These are phyloP conservation scores for Onychorhynchus coronatus DNA, from an alignment of 2,113 vertebrate genomes.

Conservation along the genomic window DNA sequence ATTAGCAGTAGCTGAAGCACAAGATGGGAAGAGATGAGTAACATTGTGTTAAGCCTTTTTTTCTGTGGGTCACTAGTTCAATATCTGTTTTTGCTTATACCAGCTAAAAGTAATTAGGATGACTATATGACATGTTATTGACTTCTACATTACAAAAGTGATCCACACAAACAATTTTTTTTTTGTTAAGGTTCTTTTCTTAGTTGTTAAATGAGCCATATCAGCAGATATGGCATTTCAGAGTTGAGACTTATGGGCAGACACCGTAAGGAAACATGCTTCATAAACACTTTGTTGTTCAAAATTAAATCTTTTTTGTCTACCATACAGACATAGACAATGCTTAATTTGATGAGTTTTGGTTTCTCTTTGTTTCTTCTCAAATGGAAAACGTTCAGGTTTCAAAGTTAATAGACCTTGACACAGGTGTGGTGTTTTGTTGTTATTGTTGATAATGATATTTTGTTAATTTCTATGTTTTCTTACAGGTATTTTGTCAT, in stretches of 20 bases:
- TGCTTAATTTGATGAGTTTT: neutral
- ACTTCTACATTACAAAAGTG: neutral
- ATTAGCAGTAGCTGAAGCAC: neutral
- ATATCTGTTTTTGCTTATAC: neutral
- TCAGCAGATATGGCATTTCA: neutral
- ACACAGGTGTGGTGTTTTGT: neutral
- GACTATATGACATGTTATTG: neutral
- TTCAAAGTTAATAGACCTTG: neutral
- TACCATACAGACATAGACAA: neutral
- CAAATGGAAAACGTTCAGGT: neutral
- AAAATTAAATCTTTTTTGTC: neutral
- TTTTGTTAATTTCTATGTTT: neutral
- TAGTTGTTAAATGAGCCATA: neutral
- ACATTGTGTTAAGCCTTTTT: neutral
- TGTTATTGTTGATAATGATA: neutral
- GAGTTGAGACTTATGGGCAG: neutral
- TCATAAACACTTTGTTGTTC: neutral
- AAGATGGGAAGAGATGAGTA: neutral
- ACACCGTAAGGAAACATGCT: neutral
- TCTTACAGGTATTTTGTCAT: neutral
- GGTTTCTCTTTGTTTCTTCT: neutral
- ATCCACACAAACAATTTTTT: neutral
- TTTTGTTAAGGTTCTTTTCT: neutral
- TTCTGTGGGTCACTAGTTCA: neutral
- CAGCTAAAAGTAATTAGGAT: neutral